These are phyloP conservation scores for Chelidonichthys spinosus DNA, from an alignment of 2,797 vertebrate genomes.

Conservation along the genomic window DNA sequence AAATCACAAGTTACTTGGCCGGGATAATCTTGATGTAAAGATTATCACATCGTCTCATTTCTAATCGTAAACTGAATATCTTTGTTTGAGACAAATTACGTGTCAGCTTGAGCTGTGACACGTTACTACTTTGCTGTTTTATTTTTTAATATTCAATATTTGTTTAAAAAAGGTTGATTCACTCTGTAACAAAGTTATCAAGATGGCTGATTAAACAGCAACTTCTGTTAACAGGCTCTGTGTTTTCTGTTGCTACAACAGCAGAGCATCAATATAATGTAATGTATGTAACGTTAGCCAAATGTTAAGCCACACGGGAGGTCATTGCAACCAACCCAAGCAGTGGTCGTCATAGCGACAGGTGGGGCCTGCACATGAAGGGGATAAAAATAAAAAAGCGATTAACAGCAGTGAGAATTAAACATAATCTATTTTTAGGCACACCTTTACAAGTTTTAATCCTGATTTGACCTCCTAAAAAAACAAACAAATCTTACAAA, in stretches of 20 bases:
- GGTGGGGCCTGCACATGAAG: background rate
- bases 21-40: too few relatives aligned
- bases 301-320: slow-evolving; percentile 32
- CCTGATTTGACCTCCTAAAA: background rate
- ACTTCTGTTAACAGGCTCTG: background rate
- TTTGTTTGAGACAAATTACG: background rate
- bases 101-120: background rate
- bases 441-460: background rate
- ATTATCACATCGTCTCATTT: background rate
- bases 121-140: background rate
- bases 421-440: too few relatives aligned
- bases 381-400: background rate
- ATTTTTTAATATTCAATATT: background rate
- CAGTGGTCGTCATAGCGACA: background rate
- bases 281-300: slow-evolving; percentile 26
- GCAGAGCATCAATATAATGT: slow-evolving; percentile 26
- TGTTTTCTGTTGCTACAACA: slow-evolving; percentile 40
- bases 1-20: too few relatives aligned
- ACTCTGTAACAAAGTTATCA: too few relatives aligned
- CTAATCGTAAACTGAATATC: background rate
- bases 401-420: too few relatives aligned
- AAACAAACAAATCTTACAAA: too few relatives aligned
- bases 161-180: too few relatives aligned
- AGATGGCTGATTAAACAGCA: background rate
- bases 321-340: background rate